phyloP scores from a whole-genome alignment of 2,888 invertebrate genomes.

The Xanthorhoe spadicearia region DNA sequence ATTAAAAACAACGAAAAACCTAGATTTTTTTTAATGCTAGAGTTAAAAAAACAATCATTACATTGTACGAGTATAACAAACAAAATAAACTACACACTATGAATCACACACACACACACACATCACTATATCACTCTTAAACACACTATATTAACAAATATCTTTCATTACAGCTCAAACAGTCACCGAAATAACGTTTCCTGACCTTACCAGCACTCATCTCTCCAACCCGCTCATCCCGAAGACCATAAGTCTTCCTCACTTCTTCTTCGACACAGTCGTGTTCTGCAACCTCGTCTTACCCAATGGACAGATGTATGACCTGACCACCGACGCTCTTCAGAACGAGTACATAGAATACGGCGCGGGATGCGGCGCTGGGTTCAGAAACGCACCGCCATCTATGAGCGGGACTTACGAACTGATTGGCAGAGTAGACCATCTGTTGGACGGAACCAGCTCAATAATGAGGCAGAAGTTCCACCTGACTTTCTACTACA shows the following conservation, averaged over 20 bases:
- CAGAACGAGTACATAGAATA: neutral
- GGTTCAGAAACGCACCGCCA: slow-evolving; percentile 48
- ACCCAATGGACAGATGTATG: slow-evolving; percentile 57
- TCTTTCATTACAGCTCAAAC: slow-evolving; percentile 46
- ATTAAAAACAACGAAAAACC: too few relatives aligned
- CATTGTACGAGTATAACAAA: too few relatives aligned
- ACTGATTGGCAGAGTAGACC: slow-evolving; percentile 52
- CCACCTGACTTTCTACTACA: slow-evolving; percentile 51
- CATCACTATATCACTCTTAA: too few relatives aligned
- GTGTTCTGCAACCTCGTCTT: slow-evolving; percentile 55
- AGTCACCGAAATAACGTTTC: slow-evolving; percentile 46
- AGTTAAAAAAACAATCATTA: too few relatives aligned
- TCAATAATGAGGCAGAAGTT: slow-evolving; percentile 53
- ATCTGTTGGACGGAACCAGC: slow-evolving; percentile 42
- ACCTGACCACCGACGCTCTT: slow-evolving; percentile 44
- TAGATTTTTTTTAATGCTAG: too few relatives aligned
- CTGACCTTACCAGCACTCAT: slow-evolving; percentile 48
- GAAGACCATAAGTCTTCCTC: slow-evolving; percentile 52
- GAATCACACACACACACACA: too few relatives aligned
- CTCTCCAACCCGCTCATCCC: slow-evolving; percentile 49
- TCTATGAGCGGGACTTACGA: slow-evolving; percentile 59
- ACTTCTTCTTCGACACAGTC: slow-evolving; percentile 51
- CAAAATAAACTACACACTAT: too few relatives aligned
- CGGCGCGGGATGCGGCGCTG: slow-evolving; percentile 47
- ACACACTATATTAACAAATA: neutral